phyloP scores from a whole-genome alignment of 2,113 vertebrate species.

The Sebastes schlegelii region DNA sequence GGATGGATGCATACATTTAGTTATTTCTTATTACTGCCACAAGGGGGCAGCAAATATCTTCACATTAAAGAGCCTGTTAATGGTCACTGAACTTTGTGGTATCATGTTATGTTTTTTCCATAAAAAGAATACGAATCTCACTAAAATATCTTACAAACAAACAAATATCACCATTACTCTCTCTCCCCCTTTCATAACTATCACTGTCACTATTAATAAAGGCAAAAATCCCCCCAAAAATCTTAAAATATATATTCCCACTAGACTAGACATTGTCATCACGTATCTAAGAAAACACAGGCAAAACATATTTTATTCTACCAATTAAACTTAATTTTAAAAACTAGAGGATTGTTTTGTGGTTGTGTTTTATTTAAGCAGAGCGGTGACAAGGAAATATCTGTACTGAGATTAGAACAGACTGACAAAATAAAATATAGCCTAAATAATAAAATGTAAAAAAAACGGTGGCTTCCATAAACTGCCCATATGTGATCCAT shows the following conservation, averaged over 20 bases:
- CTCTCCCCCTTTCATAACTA: no score
- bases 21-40: slow-evolving; percentile 31
- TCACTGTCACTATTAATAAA: no score
- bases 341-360: neutral
- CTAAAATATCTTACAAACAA: neutral
- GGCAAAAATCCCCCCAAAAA: no score
- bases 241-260: no score
- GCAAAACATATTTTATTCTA: neutral
- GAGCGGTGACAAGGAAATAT: neutral
- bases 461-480: neutral
- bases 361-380: neutral
- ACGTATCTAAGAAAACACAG: neutral
- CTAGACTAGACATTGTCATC: neutral
- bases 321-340: neutral
- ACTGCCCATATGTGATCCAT: neutral
- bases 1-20: neutral
- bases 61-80: neutral
- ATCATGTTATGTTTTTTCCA: neutral
- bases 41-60: slow-evolving; percentile 56
- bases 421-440: neutral
- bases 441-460: neutral
- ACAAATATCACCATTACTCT: neutral
- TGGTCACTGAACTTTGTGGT: neutral
- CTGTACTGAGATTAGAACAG: neutral
- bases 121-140: neutral